These are phyloP conservation scores for Drosophila tristis DNA, from an alignment of 1,140 invertebrate genomes.

Conservation along the genomic window DNA sequence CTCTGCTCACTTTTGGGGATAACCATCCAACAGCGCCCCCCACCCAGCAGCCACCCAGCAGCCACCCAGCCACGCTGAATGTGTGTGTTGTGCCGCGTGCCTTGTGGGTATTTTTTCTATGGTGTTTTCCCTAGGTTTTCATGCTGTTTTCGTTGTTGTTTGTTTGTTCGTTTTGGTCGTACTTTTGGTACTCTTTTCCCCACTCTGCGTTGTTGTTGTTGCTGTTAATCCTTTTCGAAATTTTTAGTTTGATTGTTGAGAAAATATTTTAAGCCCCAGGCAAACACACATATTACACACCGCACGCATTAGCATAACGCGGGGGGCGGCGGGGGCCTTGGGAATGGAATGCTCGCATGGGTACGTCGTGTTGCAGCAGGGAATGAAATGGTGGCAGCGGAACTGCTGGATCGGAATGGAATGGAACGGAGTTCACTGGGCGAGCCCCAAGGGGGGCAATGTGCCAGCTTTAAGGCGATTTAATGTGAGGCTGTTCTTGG, in stretches of 20 bases:
- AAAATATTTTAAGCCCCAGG: slow-evolving; percentile 67
- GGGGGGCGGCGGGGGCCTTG: too few species aligned
- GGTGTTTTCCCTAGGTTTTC: slow-evolving; percentile 7
- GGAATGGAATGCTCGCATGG: too few species aligned
- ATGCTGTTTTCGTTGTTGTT: slow-evolving; percentile 2
- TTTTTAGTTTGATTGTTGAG: slow-evolving; percentile 78
- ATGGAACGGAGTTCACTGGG: too few species aligned
- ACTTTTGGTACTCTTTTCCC: neutral
- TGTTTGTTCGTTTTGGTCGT: too few species aligned
- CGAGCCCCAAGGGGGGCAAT: too few species aligned
- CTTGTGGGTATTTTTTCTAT: slow-evolving; percentile 36
- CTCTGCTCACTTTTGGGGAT: too few species aligned
- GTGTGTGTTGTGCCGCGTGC: slow-evolving; percentile 25
- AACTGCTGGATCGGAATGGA: too few species aligned
- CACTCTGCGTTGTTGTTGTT: slow-evolving; percentile 23
- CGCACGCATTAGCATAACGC: slow-evolving; percentile 63
- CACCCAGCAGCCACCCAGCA: neutral
- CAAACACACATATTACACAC: slow-evolving; percentile 24
- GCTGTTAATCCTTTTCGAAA: slow-evolving; percentile 74
- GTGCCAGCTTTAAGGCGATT: too few species aligned
- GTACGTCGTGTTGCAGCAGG: neutral
- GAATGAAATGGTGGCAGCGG: neutral
- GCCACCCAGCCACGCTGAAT: neutral
- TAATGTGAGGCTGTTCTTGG: too few species aligned
- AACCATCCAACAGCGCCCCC: slow-evolving; percentile 12